Percentiles rank a stretch among this genome's conserved stretches.
phyloP scores from a whole-genome alignment of 2,113 vertebrate genomes.

The Psilopogon haemacephalus region DNA sequence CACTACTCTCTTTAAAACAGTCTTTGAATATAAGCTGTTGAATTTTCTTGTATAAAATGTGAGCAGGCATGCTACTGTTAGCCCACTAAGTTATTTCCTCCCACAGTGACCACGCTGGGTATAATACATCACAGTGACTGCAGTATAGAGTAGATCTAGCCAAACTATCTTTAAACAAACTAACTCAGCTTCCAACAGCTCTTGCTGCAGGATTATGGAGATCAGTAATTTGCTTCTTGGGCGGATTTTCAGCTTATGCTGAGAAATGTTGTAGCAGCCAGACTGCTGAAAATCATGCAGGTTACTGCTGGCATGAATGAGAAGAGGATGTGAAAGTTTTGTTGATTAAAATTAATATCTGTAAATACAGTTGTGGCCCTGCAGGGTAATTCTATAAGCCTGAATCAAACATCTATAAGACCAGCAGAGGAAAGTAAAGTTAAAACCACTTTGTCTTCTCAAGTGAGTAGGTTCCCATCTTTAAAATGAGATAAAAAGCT shows the following conservation, averaged over 20 bases:
- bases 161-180: neutral
- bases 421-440: neutral
- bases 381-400: neutral
- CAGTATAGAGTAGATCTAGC: neutral
- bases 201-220: slow-evolving; percentile 4
- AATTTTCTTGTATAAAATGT: neutral
- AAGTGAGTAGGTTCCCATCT: neutral
- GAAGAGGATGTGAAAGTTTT: neutral
- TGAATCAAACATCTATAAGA: neutral
- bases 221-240: neutral
- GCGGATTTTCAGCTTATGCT: slow-evolving; percentile 10
- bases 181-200: neutral
- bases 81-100: neutral
- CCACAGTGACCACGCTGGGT: neutral
- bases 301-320: neutral
- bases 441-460: neutral
- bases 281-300: neutral
- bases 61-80: neutral
- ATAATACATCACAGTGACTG: neutral
- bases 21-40: neutral
- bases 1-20: neutral
- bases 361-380: slow-evolving; percentile 4
- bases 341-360: neutral
- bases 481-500: neutral
- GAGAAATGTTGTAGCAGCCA: neutral